Base-by-base conservation (phyloP, 2,888 invertebrate species). In the Magallana nippona region DNA sequence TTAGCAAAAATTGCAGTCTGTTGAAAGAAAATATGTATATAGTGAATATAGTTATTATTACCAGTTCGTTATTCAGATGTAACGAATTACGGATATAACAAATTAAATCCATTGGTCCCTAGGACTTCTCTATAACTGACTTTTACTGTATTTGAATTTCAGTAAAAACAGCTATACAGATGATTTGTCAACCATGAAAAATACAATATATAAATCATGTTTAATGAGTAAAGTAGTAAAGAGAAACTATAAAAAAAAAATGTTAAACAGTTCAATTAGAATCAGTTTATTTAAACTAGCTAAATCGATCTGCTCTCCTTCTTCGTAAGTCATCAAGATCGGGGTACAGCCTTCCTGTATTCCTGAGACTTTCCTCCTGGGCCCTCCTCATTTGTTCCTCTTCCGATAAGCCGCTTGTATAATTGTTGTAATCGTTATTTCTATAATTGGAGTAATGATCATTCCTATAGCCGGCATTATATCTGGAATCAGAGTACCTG, bases 361-460 rank as follows among this genome's bases (percentile, higher is more conserved):
- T 78, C 78, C 79, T 71, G 63, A 87, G 55, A 82, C 92, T 92
- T 80, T 92, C 89, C 82, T 92, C 90, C 87, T 89, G 91, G 17
- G 93, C 94, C 78, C 89, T 84, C 56, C 89, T 81, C 8, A 91
- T 85, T 87, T 94, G 93, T 85, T 94, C 93, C 82, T 93, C 93
- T 84, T 94, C 94, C 82, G 90, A 90, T 77, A 93, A 71, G 10
- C 94, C 94, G 2, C 92, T 93, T 13, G 93, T 92, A 27, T 71
- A 71, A 71, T 71, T 22, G 32, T 15, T 27, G 87, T 92, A 93
- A 17, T 84, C 71, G 17, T 84, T 55, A 86, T 88, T 32, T 62
- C 79, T 78, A 57, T 55, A 27, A 79, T 55, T 5, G 78, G 57
- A 19, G 19, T 58, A 81, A 71, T 57, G 27, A 13, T 57, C 44